Evolutionary conservation across 2,888 invertebrate species (phyloP), one percentile per base, ranked within the genome.

Genomic region (Eupithecia vulgata): DNA sequence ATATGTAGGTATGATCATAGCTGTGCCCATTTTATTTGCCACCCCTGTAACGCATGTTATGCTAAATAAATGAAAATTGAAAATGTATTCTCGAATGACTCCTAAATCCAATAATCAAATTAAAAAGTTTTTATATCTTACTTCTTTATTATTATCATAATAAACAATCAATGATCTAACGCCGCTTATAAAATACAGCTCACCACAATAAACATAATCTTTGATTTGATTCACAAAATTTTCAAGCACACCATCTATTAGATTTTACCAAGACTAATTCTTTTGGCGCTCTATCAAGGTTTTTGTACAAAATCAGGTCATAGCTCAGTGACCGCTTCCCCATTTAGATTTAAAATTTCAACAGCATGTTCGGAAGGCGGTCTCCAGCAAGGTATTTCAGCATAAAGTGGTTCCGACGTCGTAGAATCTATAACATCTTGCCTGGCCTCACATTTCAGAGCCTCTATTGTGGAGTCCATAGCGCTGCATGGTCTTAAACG

Each of bases 311-410:
- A 69, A 52, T 61, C 40, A 67, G 79, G 88, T 93, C 92, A 94
- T 93, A 95, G 94, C 83, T 95, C 95, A 1, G 95, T 95, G 4
- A 95, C 90, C 6, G 94, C 95, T 87, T 95, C 95, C 17, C 93
- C 94, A 76, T 93, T 93, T 45, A 89, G 75, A 78, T 92, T 93
- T 30, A 94, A 83, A 25, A 93, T 87, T 85, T 92, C 94, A 75
- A 91, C 85, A 1, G 94, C 92, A 78, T 92, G 92, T 81, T 92
- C 93, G n/a, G 93, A 93, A 35, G 91, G 91, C 45, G 94, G 93
- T 82, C 91, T 84, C 93, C 93, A 94, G 78, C 91, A 92, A 65
- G 96, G 96, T 75, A 96, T 96, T 89, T 96, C 96, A 75, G 96
- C 96, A 82, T 96, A 96, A 35, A 96, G 87, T 67, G 96, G 96